Percentiles rank a stretch among this genome's conserved stretches.
Evolutionary conservation across 2,113 vertebrate genomes (phyloP).

Genomic region (Tragelaphus scriptus): DNA sequence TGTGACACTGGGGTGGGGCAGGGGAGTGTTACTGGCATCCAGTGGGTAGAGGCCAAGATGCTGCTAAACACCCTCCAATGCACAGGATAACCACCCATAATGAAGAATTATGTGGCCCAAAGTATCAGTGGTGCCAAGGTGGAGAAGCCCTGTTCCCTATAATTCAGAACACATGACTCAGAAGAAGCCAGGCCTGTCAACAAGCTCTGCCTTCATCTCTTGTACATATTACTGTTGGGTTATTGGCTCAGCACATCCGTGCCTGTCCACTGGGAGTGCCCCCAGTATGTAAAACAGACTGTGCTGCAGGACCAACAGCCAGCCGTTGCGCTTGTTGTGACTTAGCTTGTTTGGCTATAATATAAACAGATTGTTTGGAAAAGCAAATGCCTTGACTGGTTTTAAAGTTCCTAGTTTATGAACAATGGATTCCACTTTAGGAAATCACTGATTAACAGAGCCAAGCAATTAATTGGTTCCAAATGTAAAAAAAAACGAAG

Average conservation of each 20-base stretch:
- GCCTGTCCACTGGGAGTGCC: accelerated
- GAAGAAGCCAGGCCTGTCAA: background rate
- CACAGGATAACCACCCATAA: background rate
- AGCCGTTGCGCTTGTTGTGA: background rate
- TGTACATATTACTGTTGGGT: accelerated
- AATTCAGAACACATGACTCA: background rate
- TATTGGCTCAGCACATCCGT: accelerated
- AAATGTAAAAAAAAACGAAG: background rate
- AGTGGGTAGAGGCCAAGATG: background rate
- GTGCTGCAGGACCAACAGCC: background rate
- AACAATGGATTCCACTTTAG: slow-evolving; percentile 46
- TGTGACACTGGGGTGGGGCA: background rate
- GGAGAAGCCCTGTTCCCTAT: background rate
- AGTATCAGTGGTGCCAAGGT: accelerated
- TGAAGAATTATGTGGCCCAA: background rate
- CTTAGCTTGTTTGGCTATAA: background rate
- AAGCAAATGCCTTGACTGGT: slow-evolving; percentile 9
- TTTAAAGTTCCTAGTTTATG: slow-evolving; percentile 37
- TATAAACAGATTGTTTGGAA: slow-evolving; percentile 27
- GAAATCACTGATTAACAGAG: slow-evolving; percentile 46
- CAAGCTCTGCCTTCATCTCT: background rate
- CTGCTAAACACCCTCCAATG: background rate
- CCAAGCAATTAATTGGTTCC: slow-evolving; percentile 37
- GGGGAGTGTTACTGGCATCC: background rate
- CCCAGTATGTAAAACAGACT: background rate